Base-by-base conservation (phyloP, 2,888 invertebrate species). In the Phyllotreta cruciferae region DNA sequence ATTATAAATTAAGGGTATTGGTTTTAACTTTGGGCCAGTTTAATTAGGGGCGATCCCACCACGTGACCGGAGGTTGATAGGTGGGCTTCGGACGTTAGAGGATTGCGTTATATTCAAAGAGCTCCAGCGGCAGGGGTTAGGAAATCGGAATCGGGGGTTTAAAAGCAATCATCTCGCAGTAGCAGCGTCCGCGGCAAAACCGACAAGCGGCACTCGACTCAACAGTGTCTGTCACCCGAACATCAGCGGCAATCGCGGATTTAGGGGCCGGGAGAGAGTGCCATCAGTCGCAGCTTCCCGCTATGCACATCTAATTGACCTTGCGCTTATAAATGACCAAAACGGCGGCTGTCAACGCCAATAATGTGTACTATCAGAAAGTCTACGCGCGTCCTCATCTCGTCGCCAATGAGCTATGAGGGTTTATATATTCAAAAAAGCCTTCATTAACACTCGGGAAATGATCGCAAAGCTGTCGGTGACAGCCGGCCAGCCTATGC, bases 381-480 rank as follows among this genome's bases (percentile, higher is more conserved):
- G 74, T 74, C 76, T 76, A 73, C 77, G 66, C 66, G 64, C 62
- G 66, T 63, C 65, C 62, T 42, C 52, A 37, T 55, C 66, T 69
- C 69, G 75, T 74, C 76, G 74, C 75, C 78, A 76, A 77, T 78
- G 77, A 79, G 75, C 80, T 78, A 77, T 76, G 77, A 75, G 77
- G 76, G 77, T 75, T 77, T 74, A 77, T 74, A 24, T 4, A 79
- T 78, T 75, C 76, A 79, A 81, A 80, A 80, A 79, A 79, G 78
- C 77, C 80, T 81, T 81, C 80, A 81, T 81, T 81, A 81, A 77
- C 79, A 80, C 79, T 79, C 76, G 78, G 77, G 78, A 80, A 80
- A 80, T 79, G 80, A 80, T 79, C 74, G 79, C 79, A 79, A 79
- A 71, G 79, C 80, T 80, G 80, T 80, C 79, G 77, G 72, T 70